Evolutionary conservation across 2,797 vertebrate genomes (phyloP).

Genomic region (Tympanoctomys barrerae): DNA sequence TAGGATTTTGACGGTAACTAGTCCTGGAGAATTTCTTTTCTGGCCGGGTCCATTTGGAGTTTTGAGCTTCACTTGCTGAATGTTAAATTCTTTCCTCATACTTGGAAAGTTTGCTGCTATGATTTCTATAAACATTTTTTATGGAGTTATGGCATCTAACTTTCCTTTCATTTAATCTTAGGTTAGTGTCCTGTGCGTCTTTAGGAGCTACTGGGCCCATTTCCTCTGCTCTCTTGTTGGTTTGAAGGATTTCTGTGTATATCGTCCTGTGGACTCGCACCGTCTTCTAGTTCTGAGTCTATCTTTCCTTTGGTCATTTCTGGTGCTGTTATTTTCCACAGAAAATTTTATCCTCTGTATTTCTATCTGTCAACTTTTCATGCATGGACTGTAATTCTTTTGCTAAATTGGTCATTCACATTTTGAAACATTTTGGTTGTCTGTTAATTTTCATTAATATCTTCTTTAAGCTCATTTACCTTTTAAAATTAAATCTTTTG

Average conservation of each 20-base stretch:
- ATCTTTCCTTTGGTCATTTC: not conserved
- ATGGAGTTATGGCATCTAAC: not conserved
- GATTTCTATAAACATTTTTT: not conserved
- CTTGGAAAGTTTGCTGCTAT: not conserved
- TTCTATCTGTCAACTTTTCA: not conserved
- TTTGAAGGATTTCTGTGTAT: not conserved
- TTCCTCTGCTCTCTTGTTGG: not conserved
- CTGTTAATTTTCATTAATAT: not conserved
- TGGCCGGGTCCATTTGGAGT: not conserved
- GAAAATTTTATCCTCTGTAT: not conserved
- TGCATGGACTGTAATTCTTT: not conserved
- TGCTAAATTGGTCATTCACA: not conserved
- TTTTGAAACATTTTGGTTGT: not conserved
- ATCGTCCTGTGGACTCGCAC: not conserved
- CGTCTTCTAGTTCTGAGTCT: not conserved
- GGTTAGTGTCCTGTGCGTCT: not conserved
- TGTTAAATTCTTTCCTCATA: not conserved
- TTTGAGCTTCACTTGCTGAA: not conserved
- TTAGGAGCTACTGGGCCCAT: not conserved
- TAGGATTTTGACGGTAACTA: not conserved
- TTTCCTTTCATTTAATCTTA: not conserved
- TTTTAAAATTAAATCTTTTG: not conserved
- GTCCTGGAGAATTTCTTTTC: not conserved
- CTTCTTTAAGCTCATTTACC: not conserved
- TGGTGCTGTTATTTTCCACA: not conserved